A percentile compares a stretch with the other conserved stretches of the same genome.
Conservation (phyloP, 2,797 vertebrate genomes). For the Heterohyrax brucei region DNA sequence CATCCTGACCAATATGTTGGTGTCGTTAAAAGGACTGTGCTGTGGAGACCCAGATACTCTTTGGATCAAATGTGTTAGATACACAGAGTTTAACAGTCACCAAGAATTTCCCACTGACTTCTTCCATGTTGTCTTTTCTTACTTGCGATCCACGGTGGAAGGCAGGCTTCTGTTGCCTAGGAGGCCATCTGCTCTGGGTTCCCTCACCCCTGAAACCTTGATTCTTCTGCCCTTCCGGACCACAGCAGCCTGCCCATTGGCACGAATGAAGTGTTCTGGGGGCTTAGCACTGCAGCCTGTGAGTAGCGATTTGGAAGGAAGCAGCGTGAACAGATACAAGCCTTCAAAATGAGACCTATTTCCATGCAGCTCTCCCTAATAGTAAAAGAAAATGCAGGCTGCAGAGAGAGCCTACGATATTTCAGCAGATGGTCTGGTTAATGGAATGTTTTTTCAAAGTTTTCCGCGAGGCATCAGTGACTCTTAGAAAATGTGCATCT, state of each 20-base stretch:
- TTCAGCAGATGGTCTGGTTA: constrained; percentile 78
- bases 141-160: neutral
- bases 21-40: neutral
- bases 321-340: constrained; percentile 17
- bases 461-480: constrained; percentile 62
- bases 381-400: constrained; percentile 67
- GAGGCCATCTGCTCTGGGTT: constrained; percentile 70
- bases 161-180: neutral
- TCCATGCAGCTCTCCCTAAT: constrained; percentile 63
- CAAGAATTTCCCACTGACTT: neutral
- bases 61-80: neutral
- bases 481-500: constrained; percentile 52
- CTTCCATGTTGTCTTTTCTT: constrained; percentile 14
- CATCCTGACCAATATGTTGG: neutral
- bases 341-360: constrained; percentile 59
- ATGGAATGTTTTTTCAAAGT: constrained; percentile 74
- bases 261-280: neutral
- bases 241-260: constrained; percentile 70
- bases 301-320: constrained; percentile 29
- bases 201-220: constrained; percentile 74
- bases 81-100: neutral
- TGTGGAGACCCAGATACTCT: neutral
- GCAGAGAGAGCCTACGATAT: constrained; percentile 20
- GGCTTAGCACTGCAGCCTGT: neutral
- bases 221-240: constrained; percentile 64